Evolutionary conservation across 1,140 invertebrate genomes (phyloP).

Genomic region (Amyelois transitella): DNA sequence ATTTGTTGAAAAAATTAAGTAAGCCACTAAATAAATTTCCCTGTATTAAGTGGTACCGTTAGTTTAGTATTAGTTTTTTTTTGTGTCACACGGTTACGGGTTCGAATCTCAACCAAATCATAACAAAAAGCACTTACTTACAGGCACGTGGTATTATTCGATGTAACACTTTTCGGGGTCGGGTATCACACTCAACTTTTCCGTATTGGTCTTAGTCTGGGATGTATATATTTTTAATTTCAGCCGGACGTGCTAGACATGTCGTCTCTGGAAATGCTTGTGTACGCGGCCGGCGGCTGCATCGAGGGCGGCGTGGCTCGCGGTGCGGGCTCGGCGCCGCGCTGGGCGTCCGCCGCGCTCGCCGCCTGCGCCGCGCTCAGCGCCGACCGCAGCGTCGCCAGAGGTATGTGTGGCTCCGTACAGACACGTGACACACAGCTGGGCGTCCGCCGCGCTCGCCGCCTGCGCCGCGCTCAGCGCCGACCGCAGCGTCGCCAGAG

Average conservation of each 20-base stretch:
- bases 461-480: slow-evolving; percentile 55
- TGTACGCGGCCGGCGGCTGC: slow-evolving; percentile 44
- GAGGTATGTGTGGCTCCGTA: slow-evolving; percentile 14
- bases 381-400: slow-evolving; percentile 58
- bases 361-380: slow-evolving; percentile 56
- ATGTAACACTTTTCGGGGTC: too few species aligned
- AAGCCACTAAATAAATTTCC: too few species aligned
- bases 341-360: slow-evolving; percentile 39
- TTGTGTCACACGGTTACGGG: too few species aligned
- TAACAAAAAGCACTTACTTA: too few species aligned
- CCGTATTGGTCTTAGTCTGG: not conserved
- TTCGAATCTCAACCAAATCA: too few species aligned
- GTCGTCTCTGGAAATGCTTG: slow-evolving; percentile 37
- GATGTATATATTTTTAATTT: not conserved
- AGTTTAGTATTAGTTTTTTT: too few species aligned
- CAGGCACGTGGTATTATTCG: too few species aligned
- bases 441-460: slow-evolving; percentile 36
- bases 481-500: slow-evolving; percentile 61
- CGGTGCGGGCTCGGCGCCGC: slow-evolving; percentile 26
- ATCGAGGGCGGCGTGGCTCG: slow-evolving; percentile 38
- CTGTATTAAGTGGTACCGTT: too few species aligned
- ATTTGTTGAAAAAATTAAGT: too few species aligned
- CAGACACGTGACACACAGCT: slow-evolving; percentile 32
- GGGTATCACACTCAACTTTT: not conserved
- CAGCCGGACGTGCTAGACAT: slow-evolving; percentile 44